Conservation (phyloP, 2,797 vertebrate genomes). For the Caiman crocodilus region DNA sequence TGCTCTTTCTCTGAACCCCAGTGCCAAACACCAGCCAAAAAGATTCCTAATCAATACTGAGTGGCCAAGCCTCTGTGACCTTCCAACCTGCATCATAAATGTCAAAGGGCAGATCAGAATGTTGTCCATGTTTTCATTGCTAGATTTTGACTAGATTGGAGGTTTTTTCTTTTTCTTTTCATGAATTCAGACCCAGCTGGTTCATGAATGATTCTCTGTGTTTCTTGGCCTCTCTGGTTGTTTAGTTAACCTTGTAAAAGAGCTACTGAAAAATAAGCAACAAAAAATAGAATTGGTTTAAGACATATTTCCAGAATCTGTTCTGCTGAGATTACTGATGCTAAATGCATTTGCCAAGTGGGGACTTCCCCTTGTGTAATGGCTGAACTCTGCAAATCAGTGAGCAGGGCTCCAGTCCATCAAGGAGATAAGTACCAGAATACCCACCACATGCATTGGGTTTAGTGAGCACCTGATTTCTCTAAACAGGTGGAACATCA, state of each 20-base stretch:
- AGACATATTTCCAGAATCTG: neutral
- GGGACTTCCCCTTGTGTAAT: neutral
- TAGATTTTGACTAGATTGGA: neutral
- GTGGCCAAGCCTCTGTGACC: slow-evolving; percentile 42
- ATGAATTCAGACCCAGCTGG: neutral
- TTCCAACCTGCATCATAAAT: slow-evolving; percentile 25
- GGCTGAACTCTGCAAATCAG: neutral
- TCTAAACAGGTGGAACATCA: neutral
- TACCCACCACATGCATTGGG: neutral
- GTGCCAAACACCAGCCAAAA: slow-evolving; percentile 56
- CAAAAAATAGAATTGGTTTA: rapidly evolving
- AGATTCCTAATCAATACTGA: slow-evolving; percentile 42
- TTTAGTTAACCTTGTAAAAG: neutral
- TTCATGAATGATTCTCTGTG: neutral
- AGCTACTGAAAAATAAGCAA: neutral
- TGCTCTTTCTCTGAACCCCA: slow-evolving; percentile 50
- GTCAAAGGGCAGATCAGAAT: slow-evolving; percentile 54
- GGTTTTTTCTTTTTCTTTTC: slow-evolving; percentile 49
- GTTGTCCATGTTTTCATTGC: slow-evolving; percentile 15
- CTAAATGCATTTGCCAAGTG: no score
- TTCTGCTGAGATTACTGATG: neutral
- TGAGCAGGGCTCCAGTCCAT: neutral
- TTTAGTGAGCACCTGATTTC: neutral
- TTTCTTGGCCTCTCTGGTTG: neutral
- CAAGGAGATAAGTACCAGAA: neutral